Base-by-base conservation (phyloP, 2,113 vertebrate species). In the Rynchops niger region DNA sequence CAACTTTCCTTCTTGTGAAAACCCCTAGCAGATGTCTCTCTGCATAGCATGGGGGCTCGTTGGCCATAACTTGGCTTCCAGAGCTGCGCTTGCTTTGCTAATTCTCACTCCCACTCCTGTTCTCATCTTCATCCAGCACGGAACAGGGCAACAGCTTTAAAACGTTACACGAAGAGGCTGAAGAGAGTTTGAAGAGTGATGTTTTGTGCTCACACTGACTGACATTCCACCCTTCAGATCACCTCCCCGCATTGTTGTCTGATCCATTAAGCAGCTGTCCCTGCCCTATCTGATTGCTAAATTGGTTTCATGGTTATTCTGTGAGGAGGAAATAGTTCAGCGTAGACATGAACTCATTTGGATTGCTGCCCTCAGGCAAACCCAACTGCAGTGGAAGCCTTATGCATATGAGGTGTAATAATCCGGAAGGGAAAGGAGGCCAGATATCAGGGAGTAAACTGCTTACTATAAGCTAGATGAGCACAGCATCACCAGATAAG, bases 181-280 rank as follows among this genome's bases (percentile, higher is more conserved):
- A 15, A 84, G 25, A 34, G 36, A 63, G 49, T 55, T 9, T 22
- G 36, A 38, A 55, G 49, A 65, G 36, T 6, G 29, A 32, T 9
- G n/a, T 26, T 71, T 50, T 43, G 40, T 56, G 43, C 78, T 67
- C 4, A 0, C 2, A 11, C 20, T 7, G 32, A 17, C 1, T 18
- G 71, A 20, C 49, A 5, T 6, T 38, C 34, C 85, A 69, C 49
- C 58, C 50, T 40, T 40, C 71, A 58, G 59, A 30, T 5, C 66
- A 65, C 12, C 59, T 40, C 65, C 1, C 1, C 5, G 14, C 40
- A 5, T 22, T 14, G 5, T 1, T 8, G 27, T 1, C 62, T 8
- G 30, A 89, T 14, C n/a, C 38, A 73, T n/a, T 21, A 63, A 47
- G 40, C 29, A 69, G 36, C 61, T 73, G 76, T 61, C 73, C 56